These are phyloP conservation scores for Gobiocypris rarus DNA, from an alignment of 2,113 vertebrate species.

Conservation along the genomic window DNA sequence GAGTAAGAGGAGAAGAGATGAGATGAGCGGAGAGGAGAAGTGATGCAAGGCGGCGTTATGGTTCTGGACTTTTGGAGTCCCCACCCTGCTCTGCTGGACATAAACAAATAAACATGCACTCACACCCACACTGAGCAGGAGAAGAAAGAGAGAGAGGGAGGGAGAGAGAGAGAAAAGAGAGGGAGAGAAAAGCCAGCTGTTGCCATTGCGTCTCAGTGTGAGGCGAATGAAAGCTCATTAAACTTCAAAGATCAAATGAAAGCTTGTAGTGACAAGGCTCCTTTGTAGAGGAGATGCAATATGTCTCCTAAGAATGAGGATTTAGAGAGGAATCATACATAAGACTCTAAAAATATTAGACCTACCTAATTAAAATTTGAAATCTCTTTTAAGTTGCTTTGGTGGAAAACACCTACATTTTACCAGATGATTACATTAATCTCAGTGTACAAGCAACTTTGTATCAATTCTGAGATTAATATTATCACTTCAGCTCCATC, in stretches of 20 bases:
- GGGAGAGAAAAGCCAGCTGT: slow-evolving; percentile 58
- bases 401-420: not conserved
- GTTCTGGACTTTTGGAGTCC: slow-evolving; percentile 14
- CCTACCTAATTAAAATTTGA: not conserved
- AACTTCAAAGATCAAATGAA: slow-evolving; percentile 61
- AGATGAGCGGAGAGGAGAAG: slow-evolving; percentile 28
- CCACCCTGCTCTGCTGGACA: slow-evolving; percentile 33
- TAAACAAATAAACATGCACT: slow-evolving; percentile 48
- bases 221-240: slow-evolving; percentile 61
- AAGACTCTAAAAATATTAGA: not conserved
- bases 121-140: slow-evolving; percentile 41
- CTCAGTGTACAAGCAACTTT: not conserved
- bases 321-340: slow-evolving; percentile 31
- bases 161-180: slow-evolving; percentile 18
- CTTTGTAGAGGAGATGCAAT: slow-evolving; percentile 56
- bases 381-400: slow-evolving; percentile 5
- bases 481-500: not conserved
- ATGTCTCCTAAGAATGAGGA: slow-evolving; percentile 35
- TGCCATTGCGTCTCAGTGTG: slow-evolving; percentile 58
- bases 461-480: not conserved
- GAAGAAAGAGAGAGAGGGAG: slow-evolving; percentile 17
- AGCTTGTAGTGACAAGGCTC: slow-evolving; percentile 48
- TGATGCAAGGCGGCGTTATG: not conserved
- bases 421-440: not conserved
- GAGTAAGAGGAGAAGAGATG: slow-evolving; percentile 11